Conservation (phyloP, 2,113 vertebrate species). For the Clarias gariepinus region DNA sequence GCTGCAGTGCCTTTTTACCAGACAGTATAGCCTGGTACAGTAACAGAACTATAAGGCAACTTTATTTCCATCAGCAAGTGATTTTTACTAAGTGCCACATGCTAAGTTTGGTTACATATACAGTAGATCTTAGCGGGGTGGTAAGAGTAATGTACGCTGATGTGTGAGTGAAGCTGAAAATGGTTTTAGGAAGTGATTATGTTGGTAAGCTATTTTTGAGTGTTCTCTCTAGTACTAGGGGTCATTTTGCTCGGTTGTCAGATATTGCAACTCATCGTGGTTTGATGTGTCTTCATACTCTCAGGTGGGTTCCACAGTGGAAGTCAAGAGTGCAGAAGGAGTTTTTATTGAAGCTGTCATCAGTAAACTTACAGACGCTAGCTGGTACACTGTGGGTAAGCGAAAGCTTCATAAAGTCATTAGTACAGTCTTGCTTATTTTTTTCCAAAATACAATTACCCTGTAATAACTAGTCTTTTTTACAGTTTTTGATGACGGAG, state of each 20-base stretch:
- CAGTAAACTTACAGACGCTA: slow-evolving; percentile 95
- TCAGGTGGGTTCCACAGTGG: slow-evolving; percentile 95
- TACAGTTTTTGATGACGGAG: slow-evolving; percentile 96
- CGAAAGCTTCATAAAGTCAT: slow-evolving; percentile 28
- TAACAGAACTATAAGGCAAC: background rate
- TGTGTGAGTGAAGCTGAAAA: background rate
- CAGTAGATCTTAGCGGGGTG: background rate
- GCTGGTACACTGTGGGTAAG: slow-evolving; percentile 99
- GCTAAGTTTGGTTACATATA: background rate
- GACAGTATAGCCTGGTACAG: background rate
- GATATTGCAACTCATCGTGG: background rate
- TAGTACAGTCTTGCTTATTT: background rate
- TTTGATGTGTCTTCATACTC: slow-evolving; percentile 16
- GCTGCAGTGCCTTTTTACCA: background rate
- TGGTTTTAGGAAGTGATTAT: slow-evolving; percentile 4
- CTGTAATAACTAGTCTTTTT: background rate
- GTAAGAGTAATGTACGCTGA: background rate
- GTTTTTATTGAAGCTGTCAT: slow-evolving; percentile 88
- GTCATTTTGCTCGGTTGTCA: background rate
- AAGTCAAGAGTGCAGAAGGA: slow-evolving; percentile 92
- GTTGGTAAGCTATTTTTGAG: background rate
- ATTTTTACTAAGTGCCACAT: background rate
- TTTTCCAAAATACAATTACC: background rate
- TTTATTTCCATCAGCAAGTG: background rate
- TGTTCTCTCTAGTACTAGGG: background rate